phyloP scores from a whole-genome alignment of 1,140 invertebrate genomes.

The Eubasilissa regina region DNA sequence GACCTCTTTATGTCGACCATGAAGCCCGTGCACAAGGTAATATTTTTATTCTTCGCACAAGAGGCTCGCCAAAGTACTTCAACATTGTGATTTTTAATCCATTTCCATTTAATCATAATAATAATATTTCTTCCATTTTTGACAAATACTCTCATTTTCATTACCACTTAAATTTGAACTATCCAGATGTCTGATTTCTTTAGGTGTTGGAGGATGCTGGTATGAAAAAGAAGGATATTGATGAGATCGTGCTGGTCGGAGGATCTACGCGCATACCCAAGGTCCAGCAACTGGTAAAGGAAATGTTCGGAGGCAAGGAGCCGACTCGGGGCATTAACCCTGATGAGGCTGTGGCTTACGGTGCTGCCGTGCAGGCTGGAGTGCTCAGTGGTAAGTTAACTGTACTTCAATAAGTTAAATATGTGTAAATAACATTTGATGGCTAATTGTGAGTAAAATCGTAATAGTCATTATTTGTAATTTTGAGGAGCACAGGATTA shows the following conservation, averaged over 20 bases:
- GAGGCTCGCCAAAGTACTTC: no score
- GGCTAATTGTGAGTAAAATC: no score
- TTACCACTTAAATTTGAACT: no score
- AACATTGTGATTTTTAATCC: no score
- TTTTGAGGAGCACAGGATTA: no score
- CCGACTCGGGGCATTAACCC: constrained; percentile 98
- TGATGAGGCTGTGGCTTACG: constrained; percentile 98
- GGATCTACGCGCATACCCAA: constrained; percentile 99
- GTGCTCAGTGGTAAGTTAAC: constrained; percentile 79
- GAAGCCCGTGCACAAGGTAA: constrained; percentile 95
- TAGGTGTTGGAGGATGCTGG: constrained; percentile 96
- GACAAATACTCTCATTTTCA: no score
- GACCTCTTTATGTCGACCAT: constrained; percentile 98
- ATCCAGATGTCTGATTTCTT: no score
- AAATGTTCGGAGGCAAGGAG: constrained; percentile 99
- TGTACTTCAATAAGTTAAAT: no score
- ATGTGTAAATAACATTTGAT: no score
- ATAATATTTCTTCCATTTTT: no score
- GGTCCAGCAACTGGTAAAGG: constrained; percentile 98
- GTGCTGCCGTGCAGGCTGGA: constrained; percentile 98
- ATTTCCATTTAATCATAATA: not conserved
- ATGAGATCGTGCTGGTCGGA: constrained; percentile 99
- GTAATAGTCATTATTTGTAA: no score
- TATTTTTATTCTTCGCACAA: no score
- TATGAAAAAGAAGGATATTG: constrained; percentile 98